phyloP scores from a whole-genome alignment of 1,140 invertebrate species.

The Varroa destructor region DNA sequence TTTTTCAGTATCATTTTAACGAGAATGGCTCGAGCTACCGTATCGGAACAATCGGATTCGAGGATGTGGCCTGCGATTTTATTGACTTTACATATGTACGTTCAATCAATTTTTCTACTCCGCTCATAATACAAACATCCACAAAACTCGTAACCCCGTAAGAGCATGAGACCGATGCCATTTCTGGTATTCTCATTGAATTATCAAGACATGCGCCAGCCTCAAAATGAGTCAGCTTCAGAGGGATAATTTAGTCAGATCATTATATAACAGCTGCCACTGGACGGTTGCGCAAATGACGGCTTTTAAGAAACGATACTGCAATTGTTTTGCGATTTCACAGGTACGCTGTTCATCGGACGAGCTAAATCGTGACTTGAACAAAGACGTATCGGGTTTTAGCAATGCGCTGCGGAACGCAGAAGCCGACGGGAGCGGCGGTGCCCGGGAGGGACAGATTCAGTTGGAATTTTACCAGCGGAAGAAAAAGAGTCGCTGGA shows the following conservation, averaged over 20 bases:
- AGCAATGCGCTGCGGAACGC: constrained; percentile 58
- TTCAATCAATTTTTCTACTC: constrained; percentile 32
- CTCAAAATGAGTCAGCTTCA: background rate
- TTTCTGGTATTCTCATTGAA: constrained; percentile 9
- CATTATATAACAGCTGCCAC: too few species aligned
- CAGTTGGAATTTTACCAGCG: constrained; percentile 89
- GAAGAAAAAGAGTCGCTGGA: constrained; percentile 65
- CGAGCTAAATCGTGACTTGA: constrained; percentile 57
- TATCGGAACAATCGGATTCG: constrained; percentile 81
- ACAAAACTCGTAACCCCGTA: background rate
- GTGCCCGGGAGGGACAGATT: constrained; percentile 56
- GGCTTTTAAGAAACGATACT: too few species aligned
- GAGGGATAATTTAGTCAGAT: too few species aligned
- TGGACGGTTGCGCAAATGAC: too few species aligned
- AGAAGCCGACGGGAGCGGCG: constrained; percentile 42
- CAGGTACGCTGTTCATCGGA: constrained; percentile 70
- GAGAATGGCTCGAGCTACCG: constrained; percentile 75
- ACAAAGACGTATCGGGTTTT: constrained; percentile 67
- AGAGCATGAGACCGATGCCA: too few species aligned
- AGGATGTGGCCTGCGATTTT: constrained; percentile 91
- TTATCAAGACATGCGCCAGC: background rate
- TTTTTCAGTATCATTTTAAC: constrained; percentile 64
- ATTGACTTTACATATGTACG: constrained; percentile 87
- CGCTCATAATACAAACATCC: constrained; percentile 11
- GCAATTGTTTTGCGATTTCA: background rate